Conservation (phyloP, 2,113 vertebrate species). For the Thomomys bottae region DNA sequence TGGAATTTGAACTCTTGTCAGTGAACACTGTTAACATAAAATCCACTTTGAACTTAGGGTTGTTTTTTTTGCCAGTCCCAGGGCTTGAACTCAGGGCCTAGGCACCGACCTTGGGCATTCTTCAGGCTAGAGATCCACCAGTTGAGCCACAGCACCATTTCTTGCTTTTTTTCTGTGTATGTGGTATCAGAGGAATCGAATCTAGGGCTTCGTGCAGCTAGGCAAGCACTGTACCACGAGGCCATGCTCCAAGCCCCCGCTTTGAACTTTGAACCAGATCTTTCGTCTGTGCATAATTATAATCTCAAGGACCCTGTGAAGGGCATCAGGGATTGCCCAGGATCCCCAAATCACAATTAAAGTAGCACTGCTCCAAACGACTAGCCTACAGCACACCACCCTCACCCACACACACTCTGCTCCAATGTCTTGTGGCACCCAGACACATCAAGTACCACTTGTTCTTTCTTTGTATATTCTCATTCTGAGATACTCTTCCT, state of each 20-base stretch:
- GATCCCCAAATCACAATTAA: neutral
- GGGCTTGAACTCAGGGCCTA: no score
- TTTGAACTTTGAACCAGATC: neutral
- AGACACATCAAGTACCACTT: neutral
- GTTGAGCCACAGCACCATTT: no score
- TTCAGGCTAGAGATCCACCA: no score
- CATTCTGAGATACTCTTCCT: neutral
- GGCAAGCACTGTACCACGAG: no score
- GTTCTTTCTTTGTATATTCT: neutral
- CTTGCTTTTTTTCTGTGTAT: no score
- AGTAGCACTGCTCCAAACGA: neutral
- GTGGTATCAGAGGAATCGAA: no score
- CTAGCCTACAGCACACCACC: neutral
- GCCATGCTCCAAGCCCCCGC: no score
- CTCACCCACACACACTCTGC: no score
- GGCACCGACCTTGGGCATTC: no score
- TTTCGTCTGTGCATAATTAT: neutral
- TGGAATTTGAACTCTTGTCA: conserved; percentile 3
- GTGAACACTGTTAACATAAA: conserved; percentile 43
- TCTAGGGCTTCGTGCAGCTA: no score
- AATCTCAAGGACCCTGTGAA: neutral
- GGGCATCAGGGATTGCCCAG: neutral
- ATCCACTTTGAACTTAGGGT: neutral
- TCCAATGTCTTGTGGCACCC: neutral
- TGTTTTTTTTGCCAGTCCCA: no score